phyloP scores from a whole-genome alignment of 2,113 vertebrate genomes.

The Hippocampus mohnikei region DNA sequence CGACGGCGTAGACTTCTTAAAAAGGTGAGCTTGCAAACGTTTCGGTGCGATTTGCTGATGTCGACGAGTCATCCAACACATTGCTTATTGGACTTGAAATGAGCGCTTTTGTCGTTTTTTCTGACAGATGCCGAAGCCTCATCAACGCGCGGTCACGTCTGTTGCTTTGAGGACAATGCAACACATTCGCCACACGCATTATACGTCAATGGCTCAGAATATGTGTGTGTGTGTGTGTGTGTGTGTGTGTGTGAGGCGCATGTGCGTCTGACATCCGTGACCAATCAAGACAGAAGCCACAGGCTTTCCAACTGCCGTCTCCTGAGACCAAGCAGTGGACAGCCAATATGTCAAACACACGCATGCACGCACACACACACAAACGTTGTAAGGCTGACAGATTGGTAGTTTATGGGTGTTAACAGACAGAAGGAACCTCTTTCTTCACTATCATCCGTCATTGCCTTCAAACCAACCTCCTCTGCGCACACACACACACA shows the following conservation, averaged over 20 bases:
- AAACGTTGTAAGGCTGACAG: constrained; percentile 52
- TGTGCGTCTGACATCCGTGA: constrained; percentile 45
- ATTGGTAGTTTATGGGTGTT: constrained; percentile 71
- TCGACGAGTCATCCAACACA: constrained; percentile 11
- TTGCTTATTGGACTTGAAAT: constrained; percentile 30
- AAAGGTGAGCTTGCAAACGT: neutral
- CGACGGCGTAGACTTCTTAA: too few relatives aligned
- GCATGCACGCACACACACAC: constrained; percentile 22
- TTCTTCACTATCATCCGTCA: constrained; percentile 63
- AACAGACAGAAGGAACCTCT: constrained; percentile 64
- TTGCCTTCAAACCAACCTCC: constrained; percentile 41
- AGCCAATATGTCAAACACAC: constrained; percentile 31
- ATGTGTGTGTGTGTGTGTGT: neutral
- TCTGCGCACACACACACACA: constrained; percentile 7
- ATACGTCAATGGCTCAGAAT: neutral
- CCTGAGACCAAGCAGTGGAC: constrained; percentile 36
- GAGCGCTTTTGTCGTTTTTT: constrained; percentile 29
- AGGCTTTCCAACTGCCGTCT: constrained; percentile 65
- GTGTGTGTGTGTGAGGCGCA: neutral
- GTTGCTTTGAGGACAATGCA: constrained; percentile 27
- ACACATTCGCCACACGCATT: constrained; percentile 8
- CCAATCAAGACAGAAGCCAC: constrained; percentile 66
- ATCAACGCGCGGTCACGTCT: constrained; percentile 46
- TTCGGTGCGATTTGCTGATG: neutral
- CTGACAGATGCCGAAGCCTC: constrained; percentile 34